These are phyloP conservation scores for Megastigmus dorsalis DNA, from an alignment of 2,888 invertebrate species.

Conservation along the genomic window DNA sequence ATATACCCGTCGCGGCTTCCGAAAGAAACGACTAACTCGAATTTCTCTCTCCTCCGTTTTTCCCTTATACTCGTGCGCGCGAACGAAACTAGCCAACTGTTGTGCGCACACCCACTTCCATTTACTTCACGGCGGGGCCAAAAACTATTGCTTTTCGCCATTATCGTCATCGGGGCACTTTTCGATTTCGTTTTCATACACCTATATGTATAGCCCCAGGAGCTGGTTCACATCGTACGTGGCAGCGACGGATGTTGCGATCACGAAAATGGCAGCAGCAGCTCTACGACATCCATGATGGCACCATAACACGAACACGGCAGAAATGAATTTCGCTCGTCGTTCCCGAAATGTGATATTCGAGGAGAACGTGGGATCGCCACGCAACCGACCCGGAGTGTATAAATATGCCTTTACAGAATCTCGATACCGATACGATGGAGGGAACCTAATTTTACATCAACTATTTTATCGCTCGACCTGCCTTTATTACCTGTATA, in stretches of 20 bases:
- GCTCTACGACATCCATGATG: conserved; percentile 11
- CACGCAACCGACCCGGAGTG: conserved; percentile 7
- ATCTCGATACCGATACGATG: conserved; percentile 18
- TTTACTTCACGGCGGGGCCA: background rate
- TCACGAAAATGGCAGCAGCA: conserved; percentile 38
- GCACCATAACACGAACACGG: conserved; percentile 25
- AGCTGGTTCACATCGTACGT: background rate
- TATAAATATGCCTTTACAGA: background rate
- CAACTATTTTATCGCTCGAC: background rate
- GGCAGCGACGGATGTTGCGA: conserved; percentile 25
- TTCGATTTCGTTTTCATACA: conserved; percentile 45
- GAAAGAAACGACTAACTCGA: background rate
- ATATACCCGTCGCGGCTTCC: background rate
- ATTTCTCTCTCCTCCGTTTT: conserved; percentile 6
- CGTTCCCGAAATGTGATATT: conserved; percentile 38
- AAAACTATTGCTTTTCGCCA: conserved; percentile 11
- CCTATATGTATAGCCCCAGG: no score
- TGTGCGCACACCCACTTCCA: background rate
- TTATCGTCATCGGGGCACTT: conserved; percentile 16
- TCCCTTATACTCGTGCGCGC: background rate
- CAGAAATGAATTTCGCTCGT: conserved; percentile 36
- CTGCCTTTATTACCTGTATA: no score
- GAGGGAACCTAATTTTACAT: conserved; percentile 22
- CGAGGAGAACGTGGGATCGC: background rate
- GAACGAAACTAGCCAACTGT: conserved; percentile 38